These are phyloP conservation scores for Vireo altiloquus DNA, from an alignment of 2,113 vertebrate species.

Conservation along the genomic window DNA sequence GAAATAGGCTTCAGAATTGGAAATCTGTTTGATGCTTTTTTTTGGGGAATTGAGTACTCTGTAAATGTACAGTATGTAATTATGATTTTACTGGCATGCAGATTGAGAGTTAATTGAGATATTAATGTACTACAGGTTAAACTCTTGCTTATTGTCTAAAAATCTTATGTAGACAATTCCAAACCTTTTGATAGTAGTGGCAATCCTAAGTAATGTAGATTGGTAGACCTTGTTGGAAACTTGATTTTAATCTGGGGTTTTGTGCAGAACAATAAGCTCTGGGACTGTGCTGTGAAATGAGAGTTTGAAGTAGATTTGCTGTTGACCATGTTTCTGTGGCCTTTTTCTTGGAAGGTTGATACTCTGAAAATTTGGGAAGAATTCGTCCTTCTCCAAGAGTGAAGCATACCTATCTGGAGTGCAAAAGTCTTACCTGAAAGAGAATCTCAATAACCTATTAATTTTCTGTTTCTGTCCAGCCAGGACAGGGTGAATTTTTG, in stretches of 20 bases:
- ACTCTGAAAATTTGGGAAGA: background rate
- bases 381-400: background rate
- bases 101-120: background rate
- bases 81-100: background rate
- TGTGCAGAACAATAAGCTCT: background rate
- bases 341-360: background rate
- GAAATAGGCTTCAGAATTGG: background rate
- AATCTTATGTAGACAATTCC: background rate
- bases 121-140: background rate
- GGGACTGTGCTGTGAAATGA: background rate
- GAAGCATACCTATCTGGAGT: background rate
- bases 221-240: background rate
- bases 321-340: background rate
- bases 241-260: background rate
- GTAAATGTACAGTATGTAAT: background rate
- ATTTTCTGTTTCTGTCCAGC: background rate
- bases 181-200: background rate
- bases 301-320: background rate
- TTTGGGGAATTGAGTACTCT: background rate
- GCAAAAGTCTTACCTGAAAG: background rate
- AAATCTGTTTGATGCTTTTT: background rate
- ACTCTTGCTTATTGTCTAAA: background rate
- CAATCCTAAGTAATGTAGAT: background rate
- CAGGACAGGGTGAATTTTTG: background rate
- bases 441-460: background rate